Base-by-base conservation (phyloP, 64 coral and sea anemone genomes). In the Stylophora pistillata region DNA sequence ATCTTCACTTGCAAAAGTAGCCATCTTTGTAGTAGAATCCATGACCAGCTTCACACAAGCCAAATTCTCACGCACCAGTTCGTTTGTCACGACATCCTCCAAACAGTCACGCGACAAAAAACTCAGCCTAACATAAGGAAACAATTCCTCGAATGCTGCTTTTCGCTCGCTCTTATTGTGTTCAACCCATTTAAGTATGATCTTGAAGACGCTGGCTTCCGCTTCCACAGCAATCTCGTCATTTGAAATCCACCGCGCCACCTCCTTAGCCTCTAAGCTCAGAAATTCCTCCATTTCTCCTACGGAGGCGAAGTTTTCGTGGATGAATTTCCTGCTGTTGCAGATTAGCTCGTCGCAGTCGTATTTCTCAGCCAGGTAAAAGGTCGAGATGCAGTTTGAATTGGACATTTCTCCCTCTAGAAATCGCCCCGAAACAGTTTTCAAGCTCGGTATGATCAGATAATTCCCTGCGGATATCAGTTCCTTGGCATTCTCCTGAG, bases 361-460 rank as follows among this genome's bases (percentile, higher is more conserved):
- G 53, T 81, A 61, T 58, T 60, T 61, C 78, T 81, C 78, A 81
- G 78, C 78, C 4, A 81, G 58, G 21, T 81, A 41, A 30, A 41
- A 31, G 13, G 57, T 61, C 32, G 34, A 31, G 30, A 58, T 77
- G 23, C 37, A 53, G 10, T 81, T 81, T 58, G 34, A 17, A 23
- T 7, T 2, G 5, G 13, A 23, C 78, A 81, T 54, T 9, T 56
- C 3, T 56, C 34, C 15, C 21, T 56, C 13, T 23, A 81, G 34
- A 30, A 81, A 81, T 30, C 28, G 29, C 3, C 78, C 55, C 3
- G 78, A 41, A 23, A 58, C 27, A 10, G 15, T 56, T 61, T 81
- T 81, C 37, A 81, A 26, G 14, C 11, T 55, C 37, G 34, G 34
- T 20, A 81, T 30, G 25, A 81, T 53, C 16, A 81, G 55, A 81